Base-by-base conservation (phyloP, 2,113 vertebrate species). In the Odontophorus gujanensis region DNA sequence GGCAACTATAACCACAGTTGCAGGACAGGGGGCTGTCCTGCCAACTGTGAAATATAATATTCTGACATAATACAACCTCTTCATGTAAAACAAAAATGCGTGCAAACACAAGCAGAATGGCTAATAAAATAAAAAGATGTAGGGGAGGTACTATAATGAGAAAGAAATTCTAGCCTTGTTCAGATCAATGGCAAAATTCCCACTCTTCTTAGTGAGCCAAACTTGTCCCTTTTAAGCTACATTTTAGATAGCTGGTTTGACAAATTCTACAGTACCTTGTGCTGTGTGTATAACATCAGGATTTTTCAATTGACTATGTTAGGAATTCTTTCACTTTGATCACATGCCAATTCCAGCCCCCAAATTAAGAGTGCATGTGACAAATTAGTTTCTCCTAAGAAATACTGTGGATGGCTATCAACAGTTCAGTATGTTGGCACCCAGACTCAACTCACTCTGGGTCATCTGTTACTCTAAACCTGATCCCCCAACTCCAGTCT, bases 41-140 rank as follows among this genome's bases (percentile, higher is more conserved):
- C 85, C 89, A 89, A 75, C 48, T 89, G 65, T 83, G 89, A 95
- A 95, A 95, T 89, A 75, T 38, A 89, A 95, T 93, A 91, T 81
- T 91, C 78, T 81, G 82, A 75, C 43, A 88, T 92, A 48, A 75
- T 75, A 72, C 34, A 77, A 65, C 26, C 25, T 77, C 36, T 75
- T 45, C 47, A 53, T 40, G 72, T 71, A 91, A 95, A 96, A 91
- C 34, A 91, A 80, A 92, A 95, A 89, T 32, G 68, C 68, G 32
- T 71, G 65, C 65, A 93, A 94, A 72, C 57, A 81, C 87, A 92
- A 90, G 57, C 16, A 71, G 51, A 67, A 67, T 40, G 40, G 22
- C 69, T 88, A 92, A 81, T 81, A 85, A 92, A 93, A 82, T 48
- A 25, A 87, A 77, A 92, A 86, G 65, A 81, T 81, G 48, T 36